Base-by-base conservation (phyloP, 2,888 invertebrate species). In the Rhopalosiphum nymphaeae region DNA sequence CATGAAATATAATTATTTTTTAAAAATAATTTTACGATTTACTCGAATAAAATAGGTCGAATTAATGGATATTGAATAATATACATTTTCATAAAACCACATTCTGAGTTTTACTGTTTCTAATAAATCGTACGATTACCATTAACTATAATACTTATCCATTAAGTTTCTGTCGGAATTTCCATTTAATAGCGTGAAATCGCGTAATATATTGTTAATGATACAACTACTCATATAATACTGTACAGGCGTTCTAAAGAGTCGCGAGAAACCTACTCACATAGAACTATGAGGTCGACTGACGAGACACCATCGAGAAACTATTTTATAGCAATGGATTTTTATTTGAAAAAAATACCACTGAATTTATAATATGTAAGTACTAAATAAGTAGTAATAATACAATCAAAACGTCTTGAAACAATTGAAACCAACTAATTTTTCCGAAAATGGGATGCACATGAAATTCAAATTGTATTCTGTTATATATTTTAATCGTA, bases 181-280 rank as follows among this genome's bases (percentile, higher is more conserved):
- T 57, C 89, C 42, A 42, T 89, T 42, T 57, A 57, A 89, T 89
- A 89, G 29, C 57, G 56, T 89, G 89, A 89, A 89, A 89, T 85
- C 85, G 85, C 46, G 46, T 86, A 44, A 86, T 46, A 78, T 78
- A 44, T 44, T 44, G 86, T 44, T 86, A 86, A 44, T 86, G 86
- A 46, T 86, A 46, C 46, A 86, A 29, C n/a, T 29, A 53, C 16
- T 53, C 53, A 21, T 53, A 36, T 78, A 46, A 29, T 46, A 13
- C 21, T 78, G 46, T 16, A 46, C 7, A 46, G 11, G n/a, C 44
- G 44, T 86, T 86, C 11, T 29, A 13, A 86, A 86, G 26, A 86
- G 86, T 86, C 46, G 13, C 26, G 44, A 29, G 44, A 86, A 86
- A 86, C 46, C 86, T 44, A 44, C 42, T 46, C 86, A 86, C 29